phyloP scores from a whole-genome alignment of 2,888 invertebrate genomes.

The Drosophila histrio region DNA sequence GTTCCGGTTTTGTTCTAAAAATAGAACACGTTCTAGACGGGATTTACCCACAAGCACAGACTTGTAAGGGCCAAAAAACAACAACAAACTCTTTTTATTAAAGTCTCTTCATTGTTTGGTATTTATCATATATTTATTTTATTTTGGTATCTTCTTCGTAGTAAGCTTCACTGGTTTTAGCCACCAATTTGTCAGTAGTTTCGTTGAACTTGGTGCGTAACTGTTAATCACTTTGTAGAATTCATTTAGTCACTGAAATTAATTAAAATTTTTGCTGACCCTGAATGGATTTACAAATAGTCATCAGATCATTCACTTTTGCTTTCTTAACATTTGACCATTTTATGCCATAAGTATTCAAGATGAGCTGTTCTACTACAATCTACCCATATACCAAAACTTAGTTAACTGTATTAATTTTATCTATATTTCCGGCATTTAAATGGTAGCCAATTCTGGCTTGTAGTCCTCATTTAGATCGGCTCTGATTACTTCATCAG shows the following conservation, averaged over 20 bases:
- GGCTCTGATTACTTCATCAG: conserved; percentile 66
- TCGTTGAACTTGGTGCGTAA: conserved; percentile 21
- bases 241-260: conserved; percentile 29
- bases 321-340: conserved; percentile 33
- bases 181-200: conserved; percentile 30
- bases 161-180: background rate
- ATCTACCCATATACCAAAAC: conserved; percentile 16
- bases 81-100: conserved; percentile 4
- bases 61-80: conserved; percentile 2
- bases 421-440: conserved; percentile 63
- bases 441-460: conserved; percentile 47
- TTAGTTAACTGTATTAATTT: conserved; percentile 43
- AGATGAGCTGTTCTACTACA: conserved; percentile 45
- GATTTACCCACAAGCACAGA: conserved; percentile 15
- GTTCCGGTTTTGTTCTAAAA: conserved; percentile 11
- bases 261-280: conserved; percentile 30
- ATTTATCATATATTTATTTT: conserved; percentile 16
- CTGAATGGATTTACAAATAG: conserved; percentile 22
- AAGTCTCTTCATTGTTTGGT: background rate
- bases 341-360: conserved; percentile 29
- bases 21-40: conserved; percentile 24
- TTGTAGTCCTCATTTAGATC: conserved; percentile 42
- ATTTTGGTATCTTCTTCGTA: background rate
- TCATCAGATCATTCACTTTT: conserved; percentile 45
- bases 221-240: conserved; percentile 41